Percentiles rank a stretch among this genome's conserved stretches.
Conservation (phyloP, 2,113 vertebrate genomes). For the Brienomyrus longianalis region DNA sequence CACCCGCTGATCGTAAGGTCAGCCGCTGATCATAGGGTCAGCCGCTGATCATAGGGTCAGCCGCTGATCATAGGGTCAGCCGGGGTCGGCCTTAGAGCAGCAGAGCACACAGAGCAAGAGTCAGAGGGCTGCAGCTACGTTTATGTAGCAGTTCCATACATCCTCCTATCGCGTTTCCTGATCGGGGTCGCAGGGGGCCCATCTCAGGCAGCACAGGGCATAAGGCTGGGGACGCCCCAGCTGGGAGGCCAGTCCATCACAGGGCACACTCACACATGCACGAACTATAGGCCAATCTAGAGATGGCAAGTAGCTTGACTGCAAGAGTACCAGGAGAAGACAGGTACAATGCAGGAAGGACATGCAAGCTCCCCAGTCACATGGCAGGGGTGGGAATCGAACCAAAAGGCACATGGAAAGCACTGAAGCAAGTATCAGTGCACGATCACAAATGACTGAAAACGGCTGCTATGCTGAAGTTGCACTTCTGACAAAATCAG, state of each 20-base stretch:
- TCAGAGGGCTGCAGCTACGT: too few relatives aligned
- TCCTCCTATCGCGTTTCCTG: too few relatives aligned
- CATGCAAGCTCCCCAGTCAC: not conserved
- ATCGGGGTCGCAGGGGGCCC: too few relatives aligned
- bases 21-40: not conserved
- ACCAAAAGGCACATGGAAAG: not conserved
- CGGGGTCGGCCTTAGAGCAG: too few relatives aligned
- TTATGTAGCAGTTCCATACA: too few relatives aligned
- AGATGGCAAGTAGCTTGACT: too few relatives aligned
- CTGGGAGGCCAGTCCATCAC: too few relatives aligned
- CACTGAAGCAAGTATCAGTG: not conserved
- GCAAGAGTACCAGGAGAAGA: not conserved
- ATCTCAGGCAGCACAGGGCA: not conserved
- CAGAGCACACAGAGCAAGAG: not conserved
- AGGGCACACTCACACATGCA: not conserved
- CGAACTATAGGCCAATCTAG: too few relatives aligned
- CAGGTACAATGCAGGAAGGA: not conserved
- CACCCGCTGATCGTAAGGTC: not conserved
- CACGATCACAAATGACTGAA: not conserved
- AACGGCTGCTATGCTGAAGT: not conserved
- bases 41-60: not conserved
- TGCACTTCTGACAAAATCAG: not conserved
- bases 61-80: not conserved
- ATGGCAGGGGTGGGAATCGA: not conserved
- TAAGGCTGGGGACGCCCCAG: too few relatives aligned